A percentile compares a stretch with the other conserved stretches of the same genome.
phyloP scores from a whole-genome alignment of 1,140 invertebrate species.

The Drosophila athabasca region DNA sequence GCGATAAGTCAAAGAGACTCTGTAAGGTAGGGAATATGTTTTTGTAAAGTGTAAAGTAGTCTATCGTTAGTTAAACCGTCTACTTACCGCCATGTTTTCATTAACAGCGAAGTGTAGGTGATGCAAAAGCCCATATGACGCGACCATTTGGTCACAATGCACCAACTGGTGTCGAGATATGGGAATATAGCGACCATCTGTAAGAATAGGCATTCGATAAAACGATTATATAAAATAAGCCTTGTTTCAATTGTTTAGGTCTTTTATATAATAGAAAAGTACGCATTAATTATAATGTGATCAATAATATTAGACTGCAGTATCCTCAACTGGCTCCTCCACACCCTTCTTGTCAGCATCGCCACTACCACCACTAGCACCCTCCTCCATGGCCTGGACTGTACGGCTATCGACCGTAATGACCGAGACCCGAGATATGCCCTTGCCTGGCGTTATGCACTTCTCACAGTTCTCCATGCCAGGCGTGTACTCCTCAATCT shows the following conservation, averaged over 20 bases:
- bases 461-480: conserved; percentile 95
- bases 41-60: too few relatives aligned
- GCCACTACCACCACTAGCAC: too few relatives aligned
- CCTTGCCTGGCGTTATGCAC: conserved; percentile 84
- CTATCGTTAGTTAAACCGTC: not conserved
- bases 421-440: not conserved
- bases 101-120: conserved; percentile 94
- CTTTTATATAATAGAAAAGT: not conserved
- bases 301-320: not conserved
- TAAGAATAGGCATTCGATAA: not conserved
- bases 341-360: not conserved
- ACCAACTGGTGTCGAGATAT: conserved; percentile 90
- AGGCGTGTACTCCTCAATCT: conserved; percentile 96
- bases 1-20: conserved; percentile 96
- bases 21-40: conserved; percentile 68
- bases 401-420: not conserved
- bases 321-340: not conserved
- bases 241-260: not conserved
- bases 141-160: conserved; percentile 95
- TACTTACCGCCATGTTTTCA: conserved; percentile 95
- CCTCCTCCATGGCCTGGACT: conserved; percentile 19
- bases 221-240: too few relatives aligned
- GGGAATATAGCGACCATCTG: conserved; percentile 96
- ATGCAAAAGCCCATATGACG: conserved; percentile 95
- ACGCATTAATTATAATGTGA: too few relatives aligned